Evolutionary conservation across 2,113 vertebrate species (phyloP).

Genomic region (Podarcis muralis): DNA sequence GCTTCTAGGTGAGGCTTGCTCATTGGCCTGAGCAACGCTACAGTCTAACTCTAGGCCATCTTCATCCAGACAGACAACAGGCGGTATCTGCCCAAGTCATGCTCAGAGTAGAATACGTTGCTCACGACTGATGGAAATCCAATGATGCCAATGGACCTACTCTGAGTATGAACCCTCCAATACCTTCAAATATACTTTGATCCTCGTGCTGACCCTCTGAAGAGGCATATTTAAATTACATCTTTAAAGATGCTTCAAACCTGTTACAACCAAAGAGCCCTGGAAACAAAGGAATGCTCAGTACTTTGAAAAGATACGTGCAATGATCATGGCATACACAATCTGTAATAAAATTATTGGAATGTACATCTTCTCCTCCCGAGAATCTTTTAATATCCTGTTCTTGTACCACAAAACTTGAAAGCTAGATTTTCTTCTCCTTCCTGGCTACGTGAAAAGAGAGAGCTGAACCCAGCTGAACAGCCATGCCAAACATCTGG

Average conservation of each 20-base stretch:
- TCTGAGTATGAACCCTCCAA: too few relatives aligned
- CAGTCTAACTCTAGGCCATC: too few relatives aligned
- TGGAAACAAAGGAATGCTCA: background rate
- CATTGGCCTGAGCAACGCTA: too few relatives aligned
- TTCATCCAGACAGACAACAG: background rate
- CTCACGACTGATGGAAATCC: too few relatives aligned
- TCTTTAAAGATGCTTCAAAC: background rate
- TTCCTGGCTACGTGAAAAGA: constrained; percentile 47
- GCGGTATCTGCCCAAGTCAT: too few relatives aligned
- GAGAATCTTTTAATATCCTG: constrained; percentile 29
- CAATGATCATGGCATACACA: constrained; percentile 17
- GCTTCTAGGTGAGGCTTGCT: background rate
- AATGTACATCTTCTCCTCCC: constrained; percentile 14
- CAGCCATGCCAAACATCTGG: constrained; percentile 57
- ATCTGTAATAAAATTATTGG: background rate
- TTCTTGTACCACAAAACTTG: constrained; percentile 46
- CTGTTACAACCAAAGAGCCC: background rate
- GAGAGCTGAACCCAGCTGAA: constrained; percentile 38
- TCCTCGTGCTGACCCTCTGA: background rate
- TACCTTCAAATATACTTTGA: background rate
- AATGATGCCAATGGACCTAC: too few relatives aligned
- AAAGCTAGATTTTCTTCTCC: constrained; percentile 21
- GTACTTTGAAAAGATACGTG: background rate
- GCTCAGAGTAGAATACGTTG: too few relatives aligned
- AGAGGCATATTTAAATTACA: background rate